Percentiles rank a stretch among this genome's conserved stretches.
Conservation (phyloP, 2,888 invertebrate species). For the Acanthococcus lagerstroemiae region DNA sequence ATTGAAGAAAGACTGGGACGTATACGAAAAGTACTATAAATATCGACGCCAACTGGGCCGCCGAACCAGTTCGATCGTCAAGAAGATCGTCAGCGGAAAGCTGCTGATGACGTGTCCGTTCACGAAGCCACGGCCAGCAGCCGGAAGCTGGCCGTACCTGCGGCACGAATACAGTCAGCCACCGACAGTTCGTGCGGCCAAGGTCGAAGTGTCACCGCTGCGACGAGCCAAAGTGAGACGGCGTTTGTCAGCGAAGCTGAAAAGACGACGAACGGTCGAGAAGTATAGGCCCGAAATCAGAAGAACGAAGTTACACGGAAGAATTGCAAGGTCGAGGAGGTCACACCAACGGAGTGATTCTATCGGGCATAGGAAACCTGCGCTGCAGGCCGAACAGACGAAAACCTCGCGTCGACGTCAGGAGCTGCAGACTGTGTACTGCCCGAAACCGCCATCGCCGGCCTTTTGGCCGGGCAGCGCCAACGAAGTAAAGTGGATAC, state of each 20-base stretch:
- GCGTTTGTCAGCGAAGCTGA: too few relatives aligned
- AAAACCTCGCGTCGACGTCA: neutral
- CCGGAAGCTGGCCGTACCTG: too few relatives aligned
- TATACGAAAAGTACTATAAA: constrained; percentile 4
- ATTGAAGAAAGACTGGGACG: neutral
- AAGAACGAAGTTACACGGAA: too few relatives aligned
- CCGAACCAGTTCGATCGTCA: neutral
- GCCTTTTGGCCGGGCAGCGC: constrained; percentile 1
- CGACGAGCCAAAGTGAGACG: neutral
- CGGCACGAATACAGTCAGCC: neutral
- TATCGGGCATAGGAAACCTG: neutral
- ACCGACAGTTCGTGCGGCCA: neutral
- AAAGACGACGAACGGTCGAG: too few relatives aligned
- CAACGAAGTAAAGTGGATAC: neutral
- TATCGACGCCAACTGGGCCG: neutral
- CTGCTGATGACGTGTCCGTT: too few relatives aligned
- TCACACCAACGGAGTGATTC: too few relatives aligned
- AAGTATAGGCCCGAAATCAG: too few relatives aligned
- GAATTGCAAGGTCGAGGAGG: neutral
- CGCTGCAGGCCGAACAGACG: neutral
- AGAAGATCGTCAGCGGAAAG: neutral
- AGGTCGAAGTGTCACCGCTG: neutral
- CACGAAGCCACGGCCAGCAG: too few relatives aligned
- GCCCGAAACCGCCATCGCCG: neutral
- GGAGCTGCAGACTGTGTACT: neutral